Base-by-base conservation (phyloP, 2,113 vertebrate genomes). In the Aspiorhynchus laticeps region DNA sequence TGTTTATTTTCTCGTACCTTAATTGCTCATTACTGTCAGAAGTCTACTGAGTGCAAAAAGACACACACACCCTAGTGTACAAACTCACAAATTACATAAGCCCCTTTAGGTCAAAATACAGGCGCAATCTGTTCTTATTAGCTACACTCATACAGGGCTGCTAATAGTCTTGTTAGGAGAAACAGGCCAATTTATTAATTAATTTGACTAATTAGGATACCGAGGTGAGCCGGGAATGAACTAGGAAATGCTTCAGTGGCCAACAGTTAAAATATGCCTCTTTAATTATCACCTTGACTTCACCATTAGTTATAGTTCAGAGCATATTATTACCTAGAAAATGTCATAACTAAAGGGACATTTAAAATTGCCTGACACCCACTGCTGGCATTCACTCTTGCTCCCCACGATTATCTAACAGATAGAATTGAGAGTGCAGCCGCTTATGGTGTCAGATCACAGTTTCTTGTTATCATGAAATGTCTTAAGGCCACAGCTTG, bases 121-220 rank as follows among this genome's bases (percentile, higher is more conserved):
- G 65, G 46, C 41, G 41, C 73, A 88, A 87, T 85, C 77, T 90
- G 85, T 87, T 90, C 87, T 83, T 78, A 74, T 88, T 84, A 90
- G 26, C 56, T 48, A 38, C n/a, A 63, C 43, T 56, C 73, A 65
- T 46, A 31, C 51, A 31, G 36, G 36, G 74, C 59, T 79, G 61
- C 24, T 85, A 85, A 85, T 85, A 79, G 82, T 51, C 78, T 77
- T 85, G 69, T 76, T 85, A 81, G 26, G 46, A 85, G 43, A 83
- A 73, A 67, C 33, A 31, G 46, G 86, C n/a, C 74, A 36, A 51
- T 85, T 80, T 77, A 80, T 71, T 48, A 78, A 87, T 63, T 82
- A 14, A 84, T 85, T 85, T 89, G 41, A 28, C 46, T 85, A 67
- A 89, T 87, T 87, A 85, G 53, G 79, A 71, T 77, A 53, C 65